Evolutionary conservation across 2,888 invertebrate species (phyloP).

Genomic region (Diadegma fenestrale): DNA sequence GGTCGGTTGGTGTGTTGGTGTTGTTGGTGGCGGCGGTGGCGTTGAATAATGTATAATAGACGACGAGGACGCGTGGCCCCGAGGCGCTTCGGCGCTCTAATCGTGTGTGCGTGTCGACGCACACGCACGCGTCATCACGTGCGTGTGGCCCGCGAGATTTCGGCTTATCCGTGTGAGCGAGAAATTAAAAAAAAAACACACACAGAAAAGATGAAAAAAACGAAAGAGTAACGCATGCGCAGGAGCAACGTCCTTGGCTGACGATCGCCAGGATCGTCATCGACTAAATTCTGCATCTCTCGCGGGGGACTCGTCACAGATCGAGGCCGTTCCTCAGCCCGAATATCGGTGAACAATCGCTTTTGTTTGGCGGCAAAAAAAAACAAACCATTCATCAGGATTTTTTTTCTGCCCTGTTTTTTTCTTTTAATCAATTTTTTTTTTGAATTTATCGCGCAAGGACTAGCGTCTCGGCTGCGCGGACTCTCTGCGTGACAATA

Average conservation of each 20-base stretch:
- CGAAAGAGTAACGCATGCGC: constrained; percentile 48
- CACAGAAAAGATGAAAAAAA: background rate
- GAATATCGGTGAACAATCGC: background rate
- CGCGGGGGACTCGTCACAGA: background rate
- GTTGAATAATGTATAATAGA: constrained; percentile 71
- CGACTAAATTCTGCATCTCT: constrained; percentile 22
- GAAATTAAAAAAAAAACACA: background rate
- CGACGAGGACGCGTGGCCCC: constrained; percentile 66
- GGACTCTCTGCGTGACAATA: background rate
- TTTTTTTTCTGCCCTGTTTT: background rate
- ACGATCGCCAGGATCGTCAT: constrained; percentile 39
- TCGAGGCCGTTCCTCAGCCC: constrained; percentile 5
- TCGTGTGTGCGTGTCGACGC: constrained; percentile 17
- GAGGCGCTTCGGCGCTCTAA: constrained; percentile 59
- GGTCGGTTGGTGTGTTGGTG: background rate
- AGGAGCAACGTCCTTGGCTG: constrained; percentile 54
- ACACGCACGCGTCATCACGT: background rate
- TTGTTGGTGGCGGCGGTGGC: constrained; percentile 44
- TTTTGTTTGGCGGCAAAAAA: background rate
- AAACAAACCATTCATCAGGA: background rate
- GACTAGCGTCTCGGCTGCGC: background rate
- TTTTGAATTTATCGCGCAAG: background rate
- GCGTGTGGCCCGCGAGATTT: constrained; percentile 42
- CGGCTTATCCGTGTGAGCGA: constrained; percentile 24
- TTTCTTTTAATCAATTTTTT: background rate